phyloP scores from a whole-genome alignment of 2,888 invertebrate genomes.

The Nesidiocoris tenuis region DNA sequence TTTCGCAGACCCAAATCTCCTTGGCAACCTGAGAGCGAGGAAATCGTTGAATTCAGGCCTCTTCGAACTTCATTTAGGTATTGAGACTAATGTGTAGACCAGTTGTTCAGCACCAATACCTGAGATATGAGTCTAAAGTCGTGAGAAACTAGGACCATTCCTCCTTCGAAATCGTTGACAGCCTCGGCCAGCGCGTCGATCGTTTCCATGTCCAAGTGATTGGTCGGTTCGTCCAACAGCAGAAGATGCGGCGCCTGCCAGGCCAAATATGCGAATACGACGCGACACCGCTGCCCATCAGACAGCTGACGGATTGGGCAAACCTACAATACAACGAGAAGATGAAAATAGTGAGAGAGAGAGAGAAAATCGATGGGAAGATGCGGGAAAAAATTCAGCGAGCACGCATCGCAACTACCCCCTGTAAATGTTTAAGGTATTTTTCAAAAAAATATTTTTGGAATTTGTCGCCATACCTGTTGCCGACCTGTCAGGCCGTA shows the following conservation, averaged over 20 bases:
- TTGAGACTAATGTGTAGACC: too few relatives aligned
- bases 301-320: constrained; percentile 93
- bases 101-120: too few relatives aligned
- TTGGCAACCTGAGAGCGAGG: constrained; percentile 95
- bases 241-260: constrained; percentile 96
- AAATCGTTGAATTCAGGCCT: too few relatives aligned
- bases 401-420: too few relatives aligned
- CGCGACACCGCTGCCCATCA: constrained; percentile 96
- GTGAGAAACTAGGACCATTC: constrained; percentile 98
- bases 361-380: constrained; percentile 47
- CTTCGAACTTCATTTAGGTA: too few relatives aligned
- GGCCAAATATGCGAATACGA: constrained; percentile 97
- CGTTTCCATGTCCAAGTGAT: constrained; percentile 96
- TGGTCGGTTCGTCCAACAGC: constrained; percentile 83
- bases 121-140: constrained; percentile 99
- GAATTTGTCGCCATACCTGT: too few relatives aligned
- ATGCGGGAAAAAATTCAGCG: constrained; percentile 52
- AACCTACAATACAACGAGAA: too few relatives aligned
- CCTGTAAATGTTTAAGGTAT: too few relatives aligned
- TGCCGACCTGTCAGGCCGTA: constrained; percentile 97
- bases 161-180: constrained; percentile 95
- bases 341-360: background rate
- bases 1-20: constrained; percentile 99
- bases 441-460: too few relatives aligned
- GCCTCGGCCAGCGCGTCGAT: constrained; percentile 98